Conservation (phyloP, 2,888 invertebrate genomes). For the Sminthurinus aureus region DNA sequence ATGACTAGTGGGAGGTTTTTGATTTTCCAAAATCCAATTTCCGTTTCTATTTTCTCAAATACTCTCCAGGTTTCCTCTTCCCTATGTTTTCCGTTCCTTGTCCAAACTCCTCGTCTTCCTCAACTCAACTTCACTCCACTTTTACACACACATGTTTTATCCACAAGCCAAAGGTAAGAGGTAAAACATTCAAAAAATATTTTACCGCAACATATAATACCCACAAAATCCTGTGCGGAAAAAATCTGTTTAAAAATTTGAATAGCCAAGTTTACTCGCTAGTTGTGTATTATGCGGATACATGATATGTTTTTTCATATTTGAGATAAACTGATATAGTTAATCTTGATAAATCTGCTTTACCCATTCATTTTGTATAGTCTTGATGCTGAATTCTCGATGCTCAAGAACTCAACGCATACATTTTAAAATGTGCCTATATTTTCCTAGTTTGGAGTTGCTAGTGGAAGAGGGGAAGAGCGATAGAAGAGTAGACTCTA, state of each 20-base stretch:
- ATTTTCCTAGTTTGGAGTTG: too few relatives aligned
- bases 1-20: slow-evolving; percentile 50
- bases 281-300: too few relatives aligned
- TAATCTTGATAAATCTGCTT: too few relatives aligned
- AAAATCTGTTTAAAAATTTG: neutral
- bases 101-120: neutral
- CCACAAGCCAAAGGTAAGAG: neutral
- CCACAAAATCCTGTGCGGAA: neutral
- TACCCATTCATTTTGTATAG: too few relatives aligned
- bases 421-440: too few relatives aligned
- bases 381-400: too few relatives aligned
- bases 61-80: slow-evolving; percentile 45
- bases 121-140: neutral
- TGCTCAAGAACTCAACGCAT: neutral
- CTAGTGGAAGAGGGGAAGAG: too few relatives aligned
- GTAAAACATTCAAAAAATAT: neutral
- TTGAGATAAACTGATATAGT: neutral
- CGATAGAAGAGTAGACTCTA: too few relatives aligned
- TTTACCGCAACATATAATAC: neutral
- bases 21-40: slow-evolving; percentile 59
- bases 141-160: neutral
- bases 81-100: neutral
- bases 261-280: neutral
- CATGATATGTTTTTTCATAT: too few relatives aligned
- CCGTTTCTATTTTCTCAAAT: slow-evolving; percentile 51